Conservation (phyloP, 2,113 vertebrate genomes). For the Sterrhoptilus dennistouni region DNA sequence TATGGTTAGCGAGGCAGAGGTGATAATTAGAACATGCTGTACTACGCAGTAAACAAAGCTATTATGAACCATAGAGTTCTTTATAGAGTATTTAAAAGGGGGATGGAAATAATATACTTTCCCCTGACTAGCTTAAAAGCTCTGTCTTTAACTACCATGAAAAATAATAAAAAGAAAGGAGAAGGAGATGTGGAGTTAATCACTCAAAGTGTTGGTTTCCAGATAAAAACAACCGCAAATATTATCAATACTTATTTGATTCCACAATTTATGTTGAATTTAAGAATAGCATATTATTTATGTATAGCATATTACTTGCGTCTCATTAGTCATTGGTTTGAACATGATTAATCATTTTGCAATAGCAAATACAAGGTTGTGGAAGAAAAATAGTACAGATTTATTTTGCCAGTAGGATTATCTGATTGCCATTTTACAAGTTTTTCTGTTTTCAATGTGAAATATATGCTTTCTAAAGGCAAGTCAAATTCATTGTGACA, state of each 20-base stretch:
- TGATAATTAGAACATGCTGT: conserved; percentile 82
- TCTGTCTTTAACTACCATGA: conserved; percentile 23
- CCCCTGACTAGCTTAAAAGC: conserved; percentile 63
- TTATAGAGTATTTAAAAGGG: conserved; percentile 76
- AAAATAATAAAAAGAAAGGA: conserved; percentile 20
- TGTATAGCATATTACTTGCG: neutral
- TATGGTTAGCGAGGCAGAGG: conserved; percentile 79
- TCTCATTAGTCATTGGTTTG: neutral
- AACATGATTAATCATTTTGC: neutral
- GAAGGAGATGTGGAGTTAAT: conserved; percentile 6
- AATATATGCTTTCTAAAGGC: neutral
- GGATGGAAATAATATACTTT: conserved; percentile 73
- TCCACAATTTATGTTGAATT: neutral
- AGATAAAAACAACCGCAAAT: conserved; percentile 32
- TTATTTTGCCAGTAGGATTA: neutral
- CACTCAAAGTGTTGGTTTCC: neutral
- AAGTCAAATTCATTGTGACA: neutral
- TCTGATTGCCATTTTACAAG: neutral
- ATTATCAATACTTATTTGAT: conserved; percentile 33
- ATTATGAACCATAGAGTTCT: conserved; percentile 76
- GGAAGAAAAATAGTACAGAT: neutral
- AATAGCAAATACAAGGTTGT: neutral
- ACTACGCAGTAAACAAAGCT: conserved; percentile 80
- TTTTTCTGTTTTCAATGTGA: neutral
- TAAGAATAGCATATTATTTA: conserved; percentile 20